Percentiles rank a stretch among this genome's conserved stretches.
phyloP scores from a whole-genome alignment of 2,888 invertebrate species.

The Sepioteuthis lessoniana region DNA sequence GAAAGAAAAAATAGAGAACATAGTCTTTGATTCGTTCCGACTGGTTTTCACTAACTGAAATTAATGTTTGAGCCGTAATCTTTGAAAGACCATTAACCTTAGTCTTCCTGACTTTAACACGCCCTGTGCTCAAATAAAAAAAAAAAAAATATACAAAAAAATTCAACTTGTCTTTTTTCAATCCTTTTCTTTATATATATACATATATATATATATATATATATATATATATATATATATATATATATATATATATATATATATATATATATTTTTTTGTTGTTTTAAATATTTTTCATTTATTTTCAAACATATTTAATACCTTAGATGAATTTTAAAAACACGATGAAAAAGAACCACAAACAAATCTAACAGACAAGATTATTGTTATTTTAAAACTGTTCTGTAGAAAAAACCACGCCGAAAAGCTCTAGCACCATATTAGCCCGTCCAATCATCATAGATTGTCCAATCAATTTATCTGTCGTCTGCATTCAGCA shows the following conservation, averaged over 20 bases:
- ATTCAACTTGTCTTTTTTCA: neutral
- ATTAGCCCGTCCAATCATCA: neutral
- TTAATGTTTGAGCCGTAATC: neutral
- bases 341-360: slow-evolving; percentile 9
- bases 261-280: neutral
- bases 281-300: neutral
- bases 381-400: neutral
- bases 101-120: neutral
- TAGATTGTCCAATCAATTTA: neutral
- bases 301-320: slow-evolving; percentile 25
- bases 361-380: neutral
- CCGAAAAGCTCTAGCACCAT: slow-evolving; percentile 25
- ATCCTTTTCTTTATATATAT: neutral
- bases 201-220: neutral
- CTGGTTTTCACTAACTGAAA: slow-evolving; percentile 20
- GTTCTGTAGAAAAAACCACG: slow-evolving; percentile 33
- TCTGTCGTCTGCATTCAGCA: slow-evolving; percentile 23
- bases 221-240: slow-evolving; percentile 6
- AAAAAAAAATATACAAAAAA: slow-evolving; percentile 21
- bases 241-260: slow-evolving; percentile 23
- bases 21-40: slow-evolving; percentile 8
- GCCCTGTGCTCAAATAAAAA: slow-evolving; percentile 23
- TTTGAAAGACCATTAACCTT: neutral
- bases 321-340: neutral
- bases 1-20: slow-evolving; percentile 8